A percentile compares a stretch with the other conserved stretches of the same genome.
phyloP scores from a whole-genome alignment of 2,797 vertebrate species.

The Falco rusticolus region DNA sequence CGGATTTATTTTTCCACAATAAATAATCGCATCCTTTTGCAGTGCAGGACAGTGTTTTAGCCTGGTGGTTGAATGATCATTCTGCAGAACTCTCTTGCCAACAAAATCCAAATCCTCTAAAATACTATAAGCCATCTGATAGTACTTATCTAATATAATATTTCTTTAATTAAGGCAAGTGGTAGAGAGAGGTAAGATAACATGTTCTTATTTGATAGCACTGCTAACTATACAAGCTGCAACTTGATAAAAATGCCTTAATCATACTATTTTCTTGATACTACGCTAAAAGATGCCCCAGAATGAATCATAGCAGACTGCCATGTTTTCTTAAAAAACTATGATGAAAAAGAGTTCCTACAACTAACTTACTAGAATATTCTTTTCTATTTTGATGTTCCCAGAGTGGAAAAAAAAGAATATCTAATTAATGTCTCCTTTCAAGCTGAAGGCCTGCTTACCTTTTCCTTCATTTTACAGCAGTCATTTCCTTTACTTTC shows the following conservation, averaged over 20 bases:
- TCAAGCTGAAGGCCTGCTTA: neutral
- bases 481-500: neutral
- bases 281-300: neutral
- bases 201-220: neutral
- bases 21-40: neutral
- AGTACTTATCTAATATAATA: neutral
- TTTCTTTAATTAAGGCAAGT: neutral
- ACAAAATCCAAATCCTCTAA: neutral
- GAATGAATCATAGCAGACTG: neutral
- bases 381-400: neutral
- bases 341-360: neutral
- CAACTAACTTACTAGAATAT: neutral
- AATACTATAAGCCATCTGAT: neutral
- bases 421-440: neutral
- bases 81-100: neutral
- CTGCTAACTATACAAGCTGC: conserved; percentile 6
- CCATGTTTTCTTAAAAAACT: neutral
- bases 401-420: neutral
- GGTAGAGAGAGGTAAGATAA: neutral
- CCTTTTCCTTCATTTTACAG: neutral
- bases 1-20: neutral
- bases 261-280: neutral
- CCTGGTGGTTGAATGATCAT: neutral
- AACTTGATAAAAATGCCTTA: neutral
- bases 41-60: neutral